Evolutionary conservation across 2,888 invertebrate species (phyloP), one percentile per base, ranked within the genome.

Genomic region (Crioceris asparagi): DNA sequence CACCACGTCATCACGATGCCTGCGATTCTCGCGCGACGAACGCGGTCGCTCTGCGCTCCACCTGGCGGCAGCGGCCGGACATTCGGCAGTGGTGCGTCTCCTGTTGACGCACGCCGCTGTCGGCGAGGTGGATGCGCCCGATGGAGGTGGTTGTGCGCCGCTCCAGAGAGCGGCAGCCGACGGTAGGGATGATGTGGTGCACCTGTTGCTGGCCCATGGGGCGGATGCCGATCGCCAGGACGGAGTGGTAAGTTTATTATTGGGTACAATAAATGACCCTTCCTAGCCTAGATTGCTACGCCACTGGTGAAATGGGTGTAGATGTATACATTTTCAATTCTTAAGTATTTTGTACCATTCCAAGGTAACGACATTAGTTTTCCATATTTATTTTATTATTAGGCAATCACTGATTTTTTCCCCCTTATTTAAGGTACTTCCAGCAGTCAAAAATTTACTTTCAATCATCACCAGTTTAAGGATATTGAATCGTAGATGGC

Each of bases 131-230:
- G 74, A 73, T 66, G 61, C 57, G 21, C 56, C 62, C 12, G 65
- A 65, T 42, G 61, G 63, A 50, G 72, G 78, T 54, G 80, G 85
- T 47, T 75, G 81, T 67, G 79, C 82, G 57, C 74, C 85, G 54
- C 57, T 83, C 50, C 85, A 86, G 60, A 72, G 81, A 55, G 85
- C 87, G 47, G 79, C 86, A 49, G 81, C 84, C 52, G 84, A 86
- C 60, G 90, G 88, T 49, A 82, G 85, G 63, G 70, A 78, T 54
- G 79, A 82, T 51, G 77, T 83, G 50, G 77, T 83, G 44, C 69
- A 75, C 50, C 63, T 83, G 46, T 70, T 88, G 54, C 66, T 81
- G 47, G 75, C 79, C 46, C 71, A 76, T 54, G 75, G 78, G 11
- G 75, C 77, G 27, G 72, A 75, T 49, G 72, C 80, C 50, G 77